phyloP scores from a whole-genome alignment of 2,797 vertebrate genomes.

The Linurgus olivaceus region DNA sequence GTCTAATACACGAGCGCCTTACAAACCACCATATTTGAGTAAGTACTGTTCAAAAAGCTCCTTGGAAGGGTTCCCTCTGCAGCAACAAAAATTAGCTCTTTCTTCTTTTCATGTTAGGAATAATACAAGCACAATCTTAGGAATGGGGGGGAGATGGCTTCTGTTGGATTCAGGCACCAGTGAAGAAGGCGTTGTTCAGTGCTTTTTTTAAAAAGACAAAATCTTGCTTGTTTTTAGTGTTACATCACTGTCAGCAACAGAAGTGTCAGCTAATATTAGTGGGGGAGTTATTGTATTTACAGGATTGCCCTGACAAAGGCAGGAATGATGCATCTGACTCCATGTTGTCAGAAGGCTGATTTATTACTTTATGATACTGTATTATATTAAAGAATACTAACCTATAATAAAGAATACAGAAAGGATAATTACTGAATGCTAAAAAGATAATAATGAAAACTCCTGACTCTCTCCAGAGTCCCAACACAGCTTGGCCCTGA shows the following conservation, averaged over 20 bases:
- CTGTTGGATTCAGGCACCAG: background rate
- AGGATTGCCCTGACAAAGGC: background rate
- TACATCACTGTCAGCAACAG: background rate
- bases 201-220: background rate
- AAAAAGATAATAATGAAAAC: background rate
- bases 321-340: background rate
- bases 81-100: background rate
- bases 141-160: background rate
- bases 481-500: too few relatives aligned
- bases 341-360: too few relatives aligned
- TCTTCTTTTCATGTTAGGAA: background rate
- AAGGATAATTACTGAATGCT: background rate
- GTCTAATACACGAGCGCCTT: conserved; percentile 90
- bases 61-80: conserved; percentile 7
- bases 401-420: background rate
- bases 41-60: conserved; percentile 79
- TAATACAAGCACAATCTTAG: background rate
- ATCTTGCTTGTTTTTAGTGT: background rate
- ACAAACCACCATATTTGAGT: conserved; percentile 94
- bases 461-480: background rate
- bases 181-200: background rate
- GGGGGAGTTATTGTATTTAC: background rate
- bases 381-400: too few relatives aligned
- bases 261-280: background rate
- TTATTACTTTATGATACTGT: background rate